phyloP scores from a whole-genome alignment of 2,888 invertebrate species.

The Drosophila mercatorum region DNA sequence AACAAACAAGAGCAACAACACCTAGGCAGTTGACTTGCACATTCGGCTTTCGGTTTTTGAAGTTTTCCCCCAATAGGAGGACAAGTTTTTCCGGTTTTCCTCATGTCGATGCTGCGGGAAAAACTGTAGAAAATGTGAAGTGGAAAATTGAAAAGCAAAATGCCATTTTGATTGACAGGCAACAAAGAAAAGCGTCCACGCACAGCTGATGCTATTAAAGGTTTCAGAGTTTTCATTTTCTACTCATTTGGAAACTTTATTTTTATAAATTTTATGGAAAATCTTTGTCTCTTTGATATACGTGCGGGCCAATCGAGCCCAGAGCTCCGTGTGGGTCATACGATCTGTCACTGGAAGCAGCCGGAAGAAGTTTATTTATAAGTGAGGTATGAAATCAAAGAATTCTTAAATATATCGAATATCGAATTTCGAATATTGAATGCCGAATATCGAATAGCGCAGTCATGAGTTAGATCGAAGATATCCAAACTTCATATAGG shows the following conservation, averaged over 20 bases:
- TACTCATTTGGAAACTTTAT: conserved; percentile 3
- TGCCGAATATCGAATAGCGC: too few relatives aligned
- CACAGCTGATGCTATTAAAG: neutral
- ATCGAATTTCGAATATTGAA: too few relatives aligned
- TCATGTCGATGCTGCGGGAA: conserved; percentile 9
- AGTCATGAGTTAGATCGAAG: too few relatives aligned
- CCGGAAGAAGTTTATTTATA: neutral
- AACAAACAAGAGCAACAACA: conserved; percentile 25
- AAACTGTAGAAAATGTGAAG: conserved; percentile 16
- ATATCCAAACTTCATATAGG: too few relatives aligned
- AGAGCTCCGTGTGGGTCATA: too few relatives aligned
- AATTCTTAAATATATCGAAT: too few relatives aligned
- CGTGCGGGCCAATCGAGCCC: neutral
- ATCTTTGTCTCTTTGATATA: conserved; percentile 27
- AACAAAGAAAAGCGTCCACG: conserved; percentile 18
- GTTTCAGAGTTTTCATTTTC: too few relatives aligned
- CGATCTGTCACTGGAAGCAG: too few relatives aligned
- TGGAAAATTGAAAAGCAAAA: conserved; percentile 59
- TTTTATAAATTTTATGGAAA: conserved; percentile 27
- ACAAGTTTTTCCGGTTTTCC: conserved; percentile 55
- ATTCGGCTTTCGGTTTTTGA: conserved; percentile 56
- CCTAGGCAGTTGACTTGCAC: conserved; percentile 13
- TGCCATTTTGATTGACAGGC: conserved; percentile 68
- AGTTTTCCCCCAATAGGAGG: conserved; percentile 23
- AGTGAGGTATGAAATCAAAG: too few relatives aligned